Percentiles rank a stretch among this genome's conserved stretches.
phyloP scores from a whole-genome alignment of 2,113 vertebrate genomes.

The Oreochromis spilurus region DNA sequence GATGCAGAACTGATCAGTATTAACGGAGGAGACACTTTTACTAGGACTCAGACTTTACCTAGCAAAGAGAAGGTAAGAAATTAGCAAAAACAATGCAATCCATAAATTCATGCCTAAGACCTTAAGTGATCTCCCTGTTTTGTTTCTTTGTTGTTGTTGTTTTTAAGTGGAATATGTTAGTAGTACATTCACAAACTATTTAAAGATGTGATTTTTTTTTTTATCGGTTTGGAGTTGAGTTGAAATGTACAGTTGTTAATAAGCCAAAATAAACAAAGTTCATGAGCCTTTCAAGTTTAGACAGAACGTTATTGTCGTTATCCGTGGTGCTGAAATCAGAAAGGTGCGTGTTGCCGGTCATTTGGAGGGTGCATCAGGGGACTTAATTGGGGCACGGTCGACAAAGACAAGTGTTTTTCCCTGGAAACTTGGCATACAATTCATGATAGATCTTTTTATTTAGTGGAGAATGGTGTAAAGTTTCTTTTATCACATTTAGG shows the following conservation, averaged over 20 bases:
- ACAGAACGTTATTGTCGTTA: background rate
- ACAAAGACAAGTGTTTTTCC: background rate
- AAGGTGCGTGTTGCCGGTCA: background rate
- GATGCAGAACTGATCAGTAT: background rate
- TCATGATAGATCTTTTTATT: accelerated
- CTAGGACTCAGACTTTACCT: background rate
- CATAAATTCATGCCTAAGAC: background rate
- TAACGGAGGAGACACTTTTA: background rate
- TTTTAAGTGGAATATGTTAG: background rate
- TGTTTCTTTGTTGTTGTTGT: accelerated
- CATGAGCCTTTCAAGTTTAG: background rate
- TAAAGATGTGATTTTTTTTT: background rate
- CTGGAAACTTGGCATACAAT: background rate
- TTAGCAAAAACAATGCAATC: background rate
- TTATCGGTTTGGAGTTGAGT: background rate
- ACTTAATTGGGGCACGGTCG: accelerated
- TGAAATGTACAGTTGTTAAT: accelerated
- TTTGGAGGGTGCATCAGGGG: accelerated
- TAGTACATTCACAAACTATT: background rate
- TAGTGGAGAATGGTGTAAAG: background rate
- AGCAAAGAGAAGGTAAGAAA: background rate
- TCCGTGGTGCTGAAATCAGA: constrained; percentile 29
- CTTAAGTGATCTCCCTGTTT: background rate
- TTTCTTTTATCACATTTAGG: background rate
- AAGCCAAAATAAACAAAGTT: background rate